phyloP scores from a whole-genome alignment of 1,140 invertebrate genomes.

The Rhopalosiphum padi region DNA sequence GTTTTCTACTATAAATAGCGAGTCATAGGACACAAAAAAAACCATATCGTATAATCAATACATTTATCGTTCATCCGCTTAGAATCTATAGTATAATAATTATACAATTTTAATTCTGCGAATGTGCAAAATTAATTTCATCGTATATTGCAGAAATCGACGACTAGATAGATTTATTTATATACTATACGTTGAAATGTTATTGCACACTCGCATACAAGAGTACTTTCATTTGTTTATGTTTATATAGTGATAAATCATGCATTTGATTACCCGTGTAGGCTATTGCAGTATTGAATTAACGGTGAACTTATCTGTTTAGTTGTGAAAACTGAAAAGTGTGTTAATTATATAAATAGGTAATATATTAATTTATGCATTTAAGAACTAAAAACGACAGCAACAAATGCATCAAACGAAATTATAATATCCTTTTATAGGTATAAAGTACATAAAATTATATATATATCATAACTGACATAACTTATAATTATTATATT shows the following conservation, averaged over 20 bases:
- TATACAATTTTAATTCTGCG: too few relatives aligned
- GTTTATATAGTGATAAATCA: neutral
- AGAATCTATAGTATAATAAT: too few relatives aligned
- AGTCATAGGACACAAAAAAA: too few relatives aligned
- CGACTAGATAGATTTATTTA: neutral
- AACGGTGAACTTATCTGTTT: neutral
- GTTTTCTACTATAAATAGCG: too few relatives aligned
- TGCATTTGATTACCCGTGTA: neutral
- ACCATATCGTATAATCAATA: too few relatives aligned
- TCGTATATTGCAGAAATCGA: too few relatives aligned
- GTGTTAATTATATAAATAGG: neutral
- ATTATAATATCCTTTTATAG: neutral
- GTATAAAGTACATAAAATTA: neutral
- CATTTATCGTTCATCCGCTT: too few relatives aligned
- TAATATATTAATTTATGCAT: neutral
- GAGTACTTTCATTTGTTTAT: neutral
- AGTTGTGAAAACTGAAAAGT: neutral
- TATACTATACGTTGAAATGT: neutral
- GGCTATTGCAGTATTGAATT: neutral
- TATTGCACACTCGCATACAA: neutral
- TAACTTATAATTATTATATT: neutral
- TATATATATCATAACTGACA: neutral
- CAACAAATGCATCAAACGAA: neutral
- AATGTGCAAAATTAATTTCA: too few relatives aligned
- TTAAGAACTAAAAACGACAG: neutral